Base-by-base conservation (phyloP, 2,797 vertebrate genomes). In the Cirrhinus molitorella region DNA sequence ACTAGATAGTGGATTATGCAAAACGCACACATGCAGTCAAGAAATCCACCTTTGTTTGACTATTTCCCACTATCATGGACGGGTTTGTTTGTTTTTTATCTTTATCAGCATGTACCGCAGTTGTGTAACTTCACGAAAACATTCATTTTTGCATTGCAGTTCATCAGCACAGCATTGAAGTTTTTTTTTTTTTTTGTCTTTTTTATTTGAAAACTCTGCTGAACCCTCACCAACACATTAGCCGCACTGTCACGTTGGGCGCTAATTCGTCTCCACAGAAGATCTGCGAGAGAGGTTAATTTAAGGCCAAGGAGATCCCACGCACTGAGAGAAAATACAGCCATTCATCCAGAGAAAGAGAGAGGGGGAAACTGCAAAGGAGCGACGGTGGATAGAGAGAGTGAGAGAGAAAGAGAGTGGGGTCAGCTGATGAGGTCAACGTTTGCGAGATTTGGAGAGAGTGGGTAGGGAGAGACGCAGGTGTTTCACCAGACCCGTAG, bases 1-100 rank as follows among this genome's bases (percentile, higher is more conserved):
- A 78, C 88, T 88, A 86, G 88, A 90, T 63, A 85, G 88, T 89
- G 86, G 86, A 87, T 55, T 63, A 59, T 70, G 81, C 80, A 77
- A 63, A 77, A 83, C 65, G 45, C 25, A 73, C 59, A 75, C 51
- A 76, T 79, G 47, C 19, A 34, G 28, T 25, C 0, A 0, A 57
- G 17, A 71, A 71, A 63, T 74, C 0, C 16, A 28, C 16, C 57
- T 25, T 16, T 74, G 17, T 49, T 12, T 73, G 17, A 61, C 17
- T 43, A 11, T 45, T 51, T 10, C 2, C 12, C 25, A 34, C 17
- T 19, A 79, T 79, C 28, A 17, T 23, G 31, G 21, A 17, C 2
- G 4, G 0, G 3, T 49, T 77, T 47, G 23, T 77, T 74, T 51
- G 51, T 75, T 76, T 72, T 72, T 55, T 14, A 74, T 28, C 43